Percentiles rank a stretch among this genome's conserved stretches.
Evolutionary conservation across 2,113 vertebrate genomes (phyloP).

Genomic region (Rhizomys pruinosus): DNA sequence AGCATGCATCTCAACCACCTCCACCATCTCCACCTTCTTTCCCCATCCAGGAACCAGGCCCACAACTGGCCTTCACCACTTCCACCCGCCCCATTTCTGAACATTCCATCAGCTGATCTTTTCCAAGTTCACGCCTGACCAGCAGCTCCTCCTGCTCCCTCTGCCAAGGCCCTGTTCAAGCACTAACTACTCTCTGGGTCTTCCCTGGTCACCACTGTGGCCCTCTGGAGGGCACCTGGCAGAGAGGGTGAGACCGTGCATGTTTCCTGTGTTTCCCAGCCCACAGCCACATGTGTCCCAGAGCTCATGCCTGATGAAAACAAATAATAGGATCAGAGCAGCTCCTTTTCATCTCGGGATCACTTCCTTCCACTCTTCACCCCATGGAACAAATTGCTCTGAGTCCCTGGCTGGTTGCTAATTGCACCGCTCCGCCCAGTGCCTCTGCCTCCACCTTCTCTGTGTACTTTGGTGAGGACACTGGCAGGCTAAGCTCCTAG

Average conservation of each 20-base stretch:
- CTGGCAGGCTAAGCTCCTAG: accelerated
- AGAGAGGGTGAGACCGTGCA: not conserved
- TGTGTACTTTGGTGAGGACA: not conserved
- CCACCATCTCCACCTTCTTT: not conserved
- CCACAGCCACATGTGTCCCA: not conserved
- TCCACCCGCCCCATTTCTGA: not conserved
- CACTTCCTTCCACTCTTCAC: not conserved
- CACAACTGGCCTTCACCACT: not conserved
- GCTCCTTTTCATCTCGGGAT: not conserved
- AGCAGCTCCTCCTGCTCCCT: not conserved
- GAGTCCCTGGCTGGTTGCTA: not conserved
- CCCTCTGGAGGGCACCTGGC: not conserved
- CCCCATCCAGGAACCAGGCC: not conserved
- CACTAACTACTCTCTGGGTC: not conserved
- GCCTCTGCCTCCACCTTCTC: not conserved
- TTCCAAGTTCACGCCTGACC: not conserved
- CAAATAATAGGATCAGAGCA: accelerated
- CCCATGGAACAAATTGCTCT: not conserved
- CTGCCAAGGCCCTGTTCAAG: not conserved
- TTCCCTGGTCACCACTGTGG: not conserved
- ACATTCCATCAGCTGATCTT: not conserved
- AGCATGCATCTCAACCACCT: accelerated
- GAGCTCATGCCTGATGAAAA: not conserved
- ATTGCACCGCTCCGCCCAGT: not conserved
- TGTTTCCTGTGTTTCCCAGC: not conserved